Evolutionary conservation across 2,113 vertebrate genomes (phyloP).

Genomic region (Fulmarus glacialis): DNA sequence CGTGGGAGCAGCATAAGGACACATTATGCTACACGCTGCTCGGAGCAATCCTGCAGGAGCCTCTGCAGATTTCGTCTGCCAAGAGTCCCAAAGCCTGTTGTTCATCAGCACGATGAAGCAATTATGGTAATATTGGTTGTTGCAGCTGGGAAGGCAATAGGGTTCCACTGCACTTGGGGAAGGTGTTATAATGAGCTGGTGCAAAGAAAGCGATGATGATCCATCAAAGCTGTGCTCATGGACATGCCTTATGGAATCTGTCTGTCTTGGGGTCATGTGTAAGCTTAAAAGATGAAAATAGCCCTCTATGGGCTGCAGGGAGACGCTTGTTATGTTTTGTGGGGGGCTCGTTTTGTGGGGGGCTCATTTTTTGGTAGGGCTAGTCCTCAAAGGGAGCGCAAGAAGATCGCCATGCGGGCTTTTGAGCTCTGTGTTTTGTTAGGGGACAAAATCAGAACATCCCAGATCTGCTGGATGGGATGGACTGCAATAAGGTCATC

Average conservation of each 20-base stretch:
- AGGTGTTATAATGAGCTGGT: neutral
- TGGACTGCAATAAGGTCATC: neutral
- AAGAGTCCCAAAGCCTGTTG: neutral
- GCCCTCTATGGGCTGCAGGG: neutral
- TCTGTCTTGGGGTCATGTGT: neutral
- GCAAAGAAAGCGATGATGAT: neutral
- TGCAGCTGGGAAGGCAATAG: neutral
- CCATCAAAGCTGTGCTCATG: neutral
- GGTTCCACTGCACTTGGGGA: neutral
- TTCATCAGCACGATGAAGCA: neutral
- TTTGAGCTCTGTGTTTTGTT: neutral
- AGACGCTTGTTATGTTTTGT: neutral
- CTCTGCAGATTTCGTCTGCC: neutral
- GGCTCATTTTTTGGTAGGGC: neutral
- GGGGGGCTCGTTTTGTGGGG: neutral
- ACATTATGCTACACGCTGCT: rapidly evolving
- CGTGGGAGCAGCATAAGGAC: neutral
- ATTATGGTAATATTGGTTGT: neutral
- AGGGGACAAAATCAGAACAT: neutral
- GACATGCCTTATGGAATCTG: neutral
- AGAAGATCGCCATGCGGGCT: neutral
- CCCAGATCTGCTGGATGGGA: neutral
- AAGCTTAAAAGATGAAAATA: neutral
- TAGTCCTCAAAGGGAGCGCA: neutral
- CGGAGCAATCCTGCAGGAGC: neutral